phyloP scores from a whole-genome alignment of 2,113 vertebrate genomes.

The Corapipo altera region DNA sequence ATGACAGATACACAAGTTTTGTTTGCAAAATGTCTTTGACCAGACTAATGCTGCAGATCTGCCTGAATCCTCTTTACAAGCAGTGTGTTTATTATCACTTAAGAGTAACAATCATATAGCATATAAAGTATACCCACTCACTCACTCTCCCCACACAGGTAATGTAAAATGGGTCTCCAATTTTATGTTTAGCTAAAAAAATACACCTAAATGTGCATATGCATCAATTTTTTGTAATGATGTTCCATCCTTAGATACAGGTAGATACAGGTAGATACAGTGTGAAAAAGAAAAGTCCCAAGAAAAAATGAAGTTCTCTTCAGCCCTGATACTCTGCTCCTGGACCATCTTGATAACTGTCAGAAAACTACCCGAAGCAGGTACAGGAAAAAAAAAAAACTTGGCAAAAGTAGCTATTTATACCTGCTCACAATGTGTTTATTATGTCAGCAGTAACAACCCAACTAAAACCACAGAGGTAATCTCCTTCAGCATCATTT shows the following conservation, averaged over 20 bases:
- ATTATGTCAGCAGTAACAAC: background rate
- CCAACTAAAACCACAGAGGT: slow-evolving; percentile 14
- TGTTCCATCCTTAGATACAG: background rate
- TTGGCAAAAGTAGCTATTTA: background rate
- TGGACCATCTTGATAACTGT: background rate
- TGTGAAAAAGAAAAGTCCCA: background rate
- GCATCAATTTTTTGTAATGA: background rate
- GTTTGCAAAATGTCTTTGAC: background rate
- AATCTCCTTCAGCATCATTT: slow-evolving; percentile 24
- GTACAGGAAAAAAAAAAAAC: background rate
- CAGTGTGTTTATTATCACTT: background rate
- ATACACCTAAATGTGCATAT: background rate
- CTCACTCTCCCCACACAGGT: background rate
- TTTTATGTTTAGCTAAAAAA: background rate
- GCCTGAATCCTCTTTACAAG: background rate
- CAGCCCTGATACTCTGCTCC: background rate
- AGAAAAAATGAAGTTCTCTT: background rate
- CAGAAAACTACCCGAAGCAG: background rate
- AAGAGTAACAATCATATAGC: background rate
- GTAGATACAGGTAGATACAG: background rate
- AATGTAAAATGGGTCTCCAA: background rate
- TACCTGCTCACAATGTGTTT: background rate
- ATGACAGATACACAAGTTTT: background rate
- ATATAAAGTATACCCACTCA: background rate
- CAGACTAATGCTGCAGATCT: background rate